Evolutionary conservation across 2,797 vertebrate genomes (phyloP).

Genomic region (Tadarida brasiliensis): DNA sequence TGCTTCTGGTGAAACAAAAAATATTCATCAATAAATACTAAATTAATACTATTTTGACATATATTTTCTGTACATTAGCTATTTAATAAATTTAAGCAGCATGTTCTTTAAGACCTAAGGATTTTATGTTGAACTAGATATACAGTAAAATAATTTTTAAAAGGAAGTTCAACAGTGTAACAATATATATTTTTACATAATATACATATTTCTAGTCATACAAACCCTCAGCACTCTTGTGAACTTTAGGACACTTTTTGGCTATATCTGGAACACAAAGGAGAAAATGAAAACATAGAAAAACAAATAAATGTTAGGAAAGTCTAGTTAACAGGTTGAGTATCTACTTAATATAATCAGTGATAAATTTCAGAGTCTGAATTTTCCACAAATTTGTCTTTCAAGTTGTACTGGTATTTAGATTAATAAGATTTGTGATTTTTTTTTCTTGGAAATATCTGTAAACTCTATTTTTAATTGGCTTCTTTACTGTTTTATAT

Average conservation of each 20-base stretch:
- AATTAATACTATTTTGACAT: constrained; percentile 17
- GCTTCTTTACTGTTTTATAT: constrained; percentile 38
- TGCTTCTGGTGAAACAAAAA: constrained; percentile 43
- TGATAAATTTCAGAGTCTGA: not conserved
- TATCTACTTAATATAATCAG: constrained; percentile 31
- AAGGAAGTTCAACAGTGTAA: not conserved
- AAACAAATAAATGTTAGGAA: constrained; percentile 38
- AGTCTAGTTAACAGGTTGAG: constrained; percentile 3
- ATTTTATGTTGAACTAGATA: constrained; percentile 33
- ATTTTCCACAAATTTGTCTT: not conserved
- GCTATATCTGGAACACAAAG: not conserved
- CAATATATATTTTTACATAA: not conserved
- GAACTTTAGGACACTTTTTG: not conserved
- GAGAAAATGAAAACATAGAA: not conserved
- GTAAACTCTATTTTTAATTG: constrained; percentile 47
- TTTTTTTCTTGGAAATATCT: not conserved
- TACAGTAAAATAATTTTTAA: not conserved
- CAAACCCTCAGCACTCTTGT: not conserved
- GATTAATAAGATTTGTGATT: not conserved
- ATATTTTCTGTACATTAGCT: constrained; percentile 36
- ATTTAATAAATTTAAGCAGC: constrained; percentile 48
- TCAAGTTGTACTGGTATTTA: constrained; percentile 9
- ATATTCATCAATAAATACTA: constrained; percentile 17
- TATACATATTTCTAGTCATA: not conserved
- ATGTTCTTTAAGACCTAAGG: not conserved